phyloP scores from a whole-genome alignment of 1,140 invertebrate genomes.

The Drosophila ohnishii region DNA sequence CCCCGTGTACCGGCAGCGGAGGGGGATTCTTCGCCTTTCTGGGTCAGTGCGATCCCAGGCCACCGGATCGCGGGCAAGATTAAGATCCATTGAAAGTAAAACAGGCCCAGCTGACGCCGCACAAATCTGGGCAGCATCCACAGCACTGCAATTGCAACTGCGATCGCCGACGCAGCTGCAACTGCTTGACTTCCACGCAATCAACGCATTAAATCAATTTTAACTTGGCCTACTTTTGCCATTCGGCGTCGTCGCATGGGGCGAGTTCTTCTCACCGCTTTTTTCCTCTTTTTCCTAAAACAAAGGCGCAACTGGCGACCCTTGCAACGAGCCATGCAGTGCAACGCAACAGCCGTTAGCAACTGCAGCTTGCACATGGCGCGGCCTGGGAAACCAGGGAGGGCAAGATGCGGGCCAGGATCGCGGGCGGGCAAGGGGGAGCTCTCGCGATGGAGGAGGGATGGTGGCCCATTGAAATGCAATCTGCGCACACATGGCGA shows the following conservation, averaged over 20 bases:
- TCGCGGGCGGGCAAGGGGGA: constrained; percentile 2
- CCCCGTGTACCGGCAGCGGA: neutral
- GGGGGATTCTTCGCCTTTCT: constrained; percentile 8
- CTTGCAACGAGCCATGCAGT: constrained; percentile 44
- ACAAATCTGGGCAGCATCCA: constrained; percentile 47
- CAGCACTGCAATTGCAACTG: constrained; percentile 21
- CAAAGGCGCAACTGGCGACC: constrained; percentile 40
- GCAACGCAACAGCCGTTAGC: constrained; percentile 21
- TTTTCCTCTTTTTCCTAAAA: constrained; percentile 17
- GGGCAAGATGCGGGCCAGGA: constrained; percentile 19
- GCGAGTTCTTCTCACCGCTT: constrained; percentile 23
- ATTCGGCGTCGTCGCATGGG: constrained; percentile 34
- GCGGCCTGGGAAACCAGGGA: constrained; percentile 26
- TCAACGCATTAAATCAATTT: constrained; percentile 81
- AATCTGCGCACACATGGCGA: constrained; percentile 62
- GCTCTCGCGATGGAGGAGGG: neutral
- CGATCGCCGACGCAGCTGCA: constrained; percentile 38
- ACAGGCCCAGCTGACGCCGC: constrained; percentile 53
- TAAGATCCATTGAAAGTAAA: constrained; percentile 63
- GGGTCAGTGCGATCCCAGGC: constrained; percentile 42
- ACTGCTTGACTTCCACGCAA: constrained; percentile 53
- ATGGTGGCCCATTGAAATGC: constrained; percentile 52
- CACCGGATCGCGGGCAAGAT: constrained; percentile 32
- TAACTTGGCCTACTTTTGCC: constrained; percentile 78
- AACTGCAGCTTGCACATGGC: constrained; percentile 64